Percentiles rank a stretch among this genome's conserved stretches.
Evolutionary conservation across 2,797 vertebrate genomes (phyloP).

Genomic region (Hydrocynus forskahlii): DNA sequence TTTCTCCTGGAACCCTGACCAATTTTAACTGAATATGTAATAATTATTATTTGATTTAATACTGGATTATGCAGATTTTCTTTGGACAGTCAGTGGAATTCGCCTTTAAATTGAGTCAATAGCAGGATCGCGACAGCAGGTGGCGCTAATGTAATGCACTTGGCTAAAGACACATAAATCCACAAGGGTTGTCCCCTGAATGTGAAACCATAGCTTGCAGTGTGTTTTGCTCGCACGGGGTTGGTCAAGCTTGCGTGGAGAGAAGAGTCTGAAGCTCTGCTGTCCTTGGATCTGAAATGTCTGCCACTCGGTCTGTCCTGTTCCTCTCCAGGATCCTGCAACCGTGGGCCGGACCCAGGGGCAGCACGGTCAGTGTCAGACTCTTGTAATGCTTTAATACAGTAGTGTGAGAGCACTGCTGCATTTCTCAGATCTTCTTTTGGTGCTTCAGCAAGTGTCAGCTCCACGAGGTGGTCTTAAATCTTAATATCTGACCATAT

Average conservation of each 20-base stretch:
- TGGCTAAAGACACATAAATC: neutral
- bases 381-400: conserved; percentile 22
- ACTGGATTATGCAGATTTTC: neutral
- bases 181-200: neutral
- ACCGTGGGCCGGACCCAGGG: conserved; percentile 44
- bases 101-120: neutral
- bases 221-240: neutral
- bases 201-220: neutral
- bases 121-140: conserved; percentile 17
- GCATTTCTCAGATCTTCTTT: neutral
- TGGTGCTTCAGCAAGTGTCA: neutral
- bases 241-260: neutral
- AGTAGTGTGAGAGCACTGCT: neutral
- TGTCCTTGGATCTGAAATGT: conserved; percentile 57
- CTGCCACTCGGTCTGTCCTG: conserved; percentile 46
- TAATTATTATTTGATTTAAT: too few relatives aligned
- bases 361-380: conserved; percentile 41
- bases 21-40: too few relatives aligned
- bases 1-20: too few relatives aligned
- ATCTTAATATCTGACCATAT: neutral
- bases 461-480: neutral
- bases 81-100: neutral
- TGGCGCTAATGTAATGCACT: conserved; percentile 25
- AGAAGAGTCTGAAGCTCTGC: neutral
- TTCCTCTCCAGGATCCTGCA: conserved; percentile 58